Percentiles rank a stretch among this genome's conserved stretches.
These are phyloP conservation scores for Adelognathus sp. DNA, from an alignment of 2,888 invertebrate species.

Conservation along the genomic window DNA sequence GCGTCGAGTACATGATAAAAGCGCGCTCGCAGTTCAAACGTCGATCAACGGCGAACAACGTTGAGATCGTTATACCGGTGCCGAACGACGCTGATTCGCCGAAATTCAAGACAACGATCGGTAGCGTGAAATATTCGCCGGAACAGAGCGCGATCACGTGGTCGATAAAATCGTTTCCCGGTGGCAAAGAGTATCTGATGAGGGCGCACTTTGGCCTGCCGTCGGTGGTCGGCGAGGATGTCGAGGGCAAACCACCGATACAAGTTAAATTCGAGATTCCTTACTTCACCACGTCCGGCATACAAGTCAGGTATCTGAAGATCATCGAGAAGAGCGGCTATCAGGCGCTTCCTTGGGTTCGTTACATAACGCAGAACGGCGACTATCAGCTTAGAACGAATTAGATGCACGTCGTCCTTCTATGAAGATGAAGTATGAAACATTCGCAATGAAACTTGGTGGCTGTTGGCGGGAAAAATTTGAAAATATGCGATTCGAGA, in stretches of 20 bases:
- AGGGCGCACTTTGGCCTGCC: conserved; percentile 98
- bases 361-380: conserved; percentile 99
- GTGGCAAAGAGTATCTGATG: conserved; percentile 99
- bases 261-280: conserved; percentile 99
- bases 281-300: conserved; percentile 99
- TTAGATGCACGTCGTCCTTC: conserved; percentile 82
- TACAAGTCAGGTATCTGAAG: conserved; percentile 97
- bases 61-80: conserved; percentile 98
- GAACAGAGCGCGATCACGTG: conserved; percentile 98
- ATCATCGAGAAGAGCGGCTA: conserved; percentile 99
- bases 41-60: conserved; percentile 98
- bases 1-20: conserved; percentile 99
- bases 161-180: conserved; percentile 98
- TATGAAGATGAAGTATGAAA: neutral
- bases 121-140: conserved; percentile 98
- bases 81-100: conserved; percentile 99
- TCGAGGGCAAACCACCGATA: conserved; percentile 98
- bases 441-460: neutral
- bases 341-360: conserved; percentile 99
- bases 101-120: conserved; percentile 98
- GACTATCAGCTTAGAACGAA: conserved; percentile 98
- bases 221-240: conserved; percentile 96
- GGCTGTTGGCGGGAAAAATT: no score
- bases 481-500: neutral
- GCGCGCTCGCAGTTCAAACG: conserved; percentile 99